Evolutionary conservation across 2,797 vertebrate species (phyloP).

Genomic region (Ibycter americanus): DNA sequence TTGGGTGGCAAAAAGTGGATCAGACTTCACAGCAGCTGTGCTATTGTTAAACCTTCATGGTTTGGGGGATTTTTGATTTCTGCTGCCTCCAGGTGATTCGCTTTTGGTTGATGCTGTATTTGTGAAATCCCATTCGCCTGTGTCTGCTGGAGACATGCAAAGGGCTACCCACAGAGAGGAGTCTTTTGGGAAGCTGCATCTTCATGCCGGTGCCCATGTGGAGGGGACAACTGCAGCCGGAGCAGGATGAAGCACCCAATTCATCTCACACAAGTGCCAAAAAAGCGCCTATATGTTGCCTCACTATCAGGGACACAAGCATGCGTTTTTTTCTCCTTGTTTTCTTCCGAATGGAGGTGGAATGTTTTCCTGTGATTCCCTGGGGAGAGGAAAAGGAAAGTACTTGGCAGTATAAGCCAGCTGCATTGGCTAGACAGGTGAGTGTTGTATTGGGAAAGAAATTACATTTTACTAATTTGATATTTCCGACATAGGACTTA

Average conservation of each 20-base stretch:
- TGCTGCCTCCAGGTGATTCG: neutral
- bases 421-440: neutral
- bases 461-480: neutral
- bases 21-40: neutral
- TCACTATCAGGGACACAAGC: neutral
- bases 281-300: neutral
- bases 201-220: neutral
- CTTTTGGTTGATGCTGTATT: neutral
- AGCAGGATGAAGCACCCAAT: neutral
- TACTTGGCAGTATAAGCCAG: neutral
- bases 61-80: neutral
- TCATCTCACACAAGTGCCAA: neutral
- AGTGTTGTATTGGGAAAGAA: neutral
- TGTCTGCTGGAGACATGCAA: neutral
- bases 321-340: neutral
- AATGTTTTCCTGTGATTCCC: neutral
- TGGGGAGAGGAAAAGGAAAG: neutral
- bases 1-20: neutral
- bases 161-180: accelerated
- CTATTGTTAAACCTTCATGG: neutral
- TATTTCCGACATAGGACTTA: neutral
- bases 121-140: neutral
- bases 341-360: neutral
- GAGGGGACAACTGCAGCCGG: neutral
- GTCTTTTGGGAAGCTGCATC: neutral